Percentiles rank a stretch among this genome's conserved stretches.
Conservation (phyloP, 2,797 vertebrate species). For the Gadopsis bispinosus region DNA sequence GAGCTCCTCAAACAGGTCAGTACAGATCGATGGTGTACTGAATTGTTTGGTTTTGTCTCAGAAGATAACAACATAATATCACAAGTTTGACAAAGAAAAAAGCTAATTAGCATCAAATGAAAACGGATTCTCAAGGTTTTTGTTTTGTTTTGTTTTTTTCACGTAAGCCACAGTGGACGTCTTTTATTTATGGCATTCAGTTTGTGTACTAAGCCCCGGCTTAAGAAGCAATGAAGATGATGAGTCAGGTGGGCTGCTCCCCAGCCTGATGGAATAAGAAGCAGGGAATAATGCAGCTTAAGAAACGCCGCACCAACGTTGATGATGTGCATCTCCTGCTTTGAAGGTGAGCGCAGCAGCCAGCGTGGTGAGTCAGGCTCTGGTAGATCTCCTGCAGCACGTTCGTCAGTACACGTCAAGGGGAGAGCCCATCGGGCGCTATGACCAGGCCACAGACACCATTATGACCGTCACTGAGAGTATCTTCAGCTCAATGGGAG, state of each 20-base stretch:
- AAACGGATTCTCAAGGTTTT: not conserved
- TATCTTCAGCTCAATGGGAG: slow-evolving; percentile 99
- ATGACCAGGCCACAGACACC: slow-evolving; percentile 98
- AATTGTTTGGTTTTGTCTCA: not conserved
- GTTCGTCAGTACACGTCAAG: slow-evolving; percentile 95
- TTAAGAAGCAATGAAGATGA: slow-evolving; percentile 47
- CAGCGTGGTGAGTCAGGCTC: slow-evolving; percentile 92
- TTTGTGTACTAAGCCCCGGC: slow-evolving; percentile 9
- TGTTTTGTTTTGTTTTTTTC: not conserved
- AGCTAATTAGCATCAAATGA: slow-evolving; percentile 1
- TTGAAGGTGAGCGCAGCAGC: slow-evolving; percentile 88
- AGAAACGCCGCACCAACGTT: slow-evolving; percentile 7
- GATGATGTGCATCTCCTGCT: slow-evolving; percentile 9
- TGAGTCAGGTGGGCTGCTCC: slow-evolving; percentile 16
- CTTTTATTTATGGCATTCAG: not conserved
- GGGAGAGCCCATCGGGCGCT: slow-evolving; percentile 96
- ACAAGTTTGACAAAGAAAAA: slow-evolving; percentile 1
- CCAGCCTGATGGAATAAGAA: slow-evolving; percentile 13
- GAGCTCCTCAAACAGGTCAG: slow-evolving; percentile 96
- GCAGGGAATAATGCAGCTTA: slow-evolving; percentile 20
- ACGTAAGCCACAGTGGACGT: not conserved
- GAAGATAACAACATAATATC: not conserved
- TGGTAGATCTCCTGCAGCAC: slow-evolving; percentile 94
- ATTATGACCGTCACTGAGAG: slow-evolving; percentile 99
- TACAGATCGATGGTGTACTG: not conserved